Percentiles rank a stretch among this genome's conserved stretches.
Evolutionary conservation across 2,113 vertebrate species (phyloP).

Genomic region (Apteryx owenii): DNA sequence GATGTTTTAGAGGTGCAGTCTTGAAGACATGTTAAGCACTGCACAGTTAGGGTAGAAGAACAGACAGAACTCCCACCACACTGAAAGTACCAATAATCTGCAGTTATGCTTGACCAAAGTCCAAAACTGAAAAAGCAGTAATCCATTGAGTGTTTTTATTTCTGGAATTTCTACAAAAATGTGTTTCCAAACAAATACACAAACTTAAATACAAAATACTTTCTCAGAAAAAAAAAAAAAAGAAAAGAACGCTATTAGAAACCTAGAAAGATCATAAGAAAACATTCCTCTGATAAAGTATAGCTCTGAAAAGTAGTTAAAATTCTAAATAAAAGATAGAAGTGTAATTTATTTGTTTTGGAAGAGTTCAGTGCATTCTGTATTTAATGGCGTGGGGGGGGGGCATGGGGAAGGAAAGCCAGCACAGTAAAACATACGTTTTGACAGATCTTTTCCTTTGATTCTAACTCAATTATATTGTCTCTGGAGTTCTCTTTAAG

Average conservation of each 20-base stretch:
- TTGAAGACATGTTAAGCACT: rapidly evolving
- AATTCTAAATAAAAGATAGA: background rate
- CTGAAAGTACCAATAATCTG: background rate
- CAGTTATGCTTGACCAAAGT: background rate
- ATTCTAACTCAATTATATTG: background rate
- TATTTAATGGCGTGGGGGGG: background rate
- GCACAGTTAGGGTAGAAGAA: background rate
- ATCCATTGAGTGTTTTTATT: background rate
- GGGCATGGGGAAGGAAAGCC: rapidly evolving
- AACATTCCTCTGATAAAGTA: background rate
- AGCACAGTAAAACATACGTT: rapidly evolving
- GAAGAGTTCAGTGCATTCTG: background rate
- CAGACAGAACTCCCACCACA: background rate
- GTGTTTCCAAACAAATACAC: background rate
- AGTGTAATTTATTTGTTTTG: background rate
- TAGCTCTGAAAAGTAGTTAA: background rate
- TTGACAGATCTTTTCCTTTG: background rate
- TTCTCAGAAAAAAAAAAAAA: background rate
- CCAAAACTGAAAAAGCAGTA: background rate
- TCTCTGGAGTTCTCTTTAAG: background rate
- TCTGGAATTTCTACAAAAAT: background rate
- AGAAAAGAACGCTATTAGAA: background rate
- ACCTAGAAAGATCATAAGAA: background rate
- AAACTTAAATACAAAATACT: background rate
- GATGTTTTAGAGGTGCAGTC: rapidly evolving